These are phyloP conservation scores for Cavia porcellus DNA, from an alignment of 2,113 vertebrate genomes.

Conservation along the genomic window DNA sequence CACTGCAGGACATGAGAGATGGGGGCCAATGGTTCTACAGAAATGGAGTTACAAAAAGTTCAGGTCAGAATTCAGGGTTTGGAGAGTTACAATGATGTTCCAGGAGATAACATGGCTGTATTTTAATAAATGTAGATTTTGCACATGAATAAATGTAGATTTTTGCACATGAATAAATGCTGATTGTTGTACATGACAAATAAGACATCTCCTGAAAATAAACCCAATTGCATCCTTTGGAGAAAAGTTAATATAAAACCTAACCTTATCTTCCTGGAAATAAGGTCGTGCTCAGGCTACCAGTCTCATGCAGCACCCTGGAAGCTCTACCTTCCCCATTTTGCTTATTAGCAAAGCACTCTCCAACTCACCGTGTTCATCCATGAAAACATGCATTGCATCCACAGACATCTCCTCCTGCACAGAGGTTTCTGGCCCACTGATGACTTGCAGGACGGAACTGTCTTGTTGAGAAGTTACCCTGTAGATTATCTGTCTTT, in stretches of 20 bases:
- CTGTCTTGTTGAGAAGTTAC: constrained; percentile 97
- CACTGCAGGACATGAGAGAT: background rate
- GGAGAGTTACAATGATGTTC: background rate
- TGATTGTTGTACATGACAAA: background rate
- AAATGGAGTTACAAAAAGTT: background rate
- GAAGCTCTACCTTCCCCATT: background rate
- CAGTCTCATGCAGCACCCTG: accelerated
- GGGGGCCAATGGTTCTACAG: background rate
- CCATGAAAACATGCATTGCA: constrained; percentile 90
- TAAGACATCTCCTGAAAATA: background rate
- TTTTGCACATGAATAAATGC: background rate
- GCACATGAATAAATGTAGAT: background rate
- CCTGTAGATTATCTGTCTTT: constrained; percentile 96
- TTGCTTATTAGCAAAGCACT: no score
- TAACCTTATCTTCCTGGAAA: background rate
- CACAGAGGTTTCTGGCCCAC: constrained; percentile 94
- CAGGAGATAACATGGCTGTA: background rate
- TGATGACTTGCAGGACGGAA: constrained; percentile 98
- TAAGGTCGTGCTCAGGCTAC: background rate
- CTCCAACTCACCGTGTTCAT: constrained; percentile 87
- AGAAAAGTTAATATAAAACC: background rate
- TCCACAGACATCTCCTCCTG: constrained; percentile 89
- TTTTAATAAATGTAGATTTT: background rate
- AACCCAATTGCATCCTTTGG: background rate
- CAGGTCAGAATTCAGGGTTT: background rate